phyloP scores from a whole-genome alignment of 2,888 invertebrate species.

The Mythimna ferrago region DNA sequence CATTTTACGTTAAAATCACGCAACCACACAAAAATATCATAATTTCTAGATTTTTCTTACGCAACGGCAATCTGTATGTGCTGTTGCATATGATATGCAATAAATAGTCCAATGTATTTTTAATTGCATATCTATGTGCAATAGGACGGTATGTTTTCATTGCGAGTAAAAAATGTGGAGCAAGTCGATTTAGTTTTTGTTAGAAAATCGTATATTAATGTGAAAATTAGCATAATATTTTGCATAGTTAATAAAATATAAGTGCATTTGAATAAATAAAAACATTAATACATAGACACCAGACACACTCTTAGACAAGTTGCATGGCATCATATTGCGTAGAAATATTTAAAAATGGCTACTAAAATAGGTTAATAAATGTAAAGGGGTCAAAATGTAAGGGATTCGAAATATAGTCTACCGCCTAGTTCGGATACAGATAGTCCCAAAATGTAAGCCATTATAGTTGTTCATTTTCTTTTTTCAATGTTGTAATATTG shows the following conservation, averaged over 20 bases:
- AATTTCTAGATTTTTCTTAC: slow-evolving; percentile 50
- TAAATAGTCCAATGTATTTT: slow-evolving; percentile 53
- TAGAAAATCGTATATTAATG: slow-evolving; percentile 9
- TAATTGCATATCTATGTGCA: slow-evolving; percentile 57
- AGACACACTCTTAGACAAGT: no score
- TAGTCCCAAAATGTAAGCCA: no score
- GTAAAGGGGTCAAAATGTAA: no score
- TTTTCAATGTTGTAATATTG: no score
- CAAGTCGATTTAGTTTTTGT: slow-evolving; percentile 11
- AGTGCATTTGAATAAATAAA: not conserved
- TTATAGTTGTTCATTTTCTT: no score
- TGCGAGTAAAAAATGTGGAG: slow-evolving; percentile 25
- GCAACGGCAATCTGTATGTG: slow-evolving; percentile 43
- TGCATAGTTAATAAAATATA: not conserved
- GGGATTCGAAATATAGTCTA: no score
- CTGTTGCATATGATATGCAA: slow-evolving; percentile 50
- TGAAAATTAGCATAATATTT: not conserved
- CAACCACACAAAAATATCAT: slow-evolving; percentile 32
- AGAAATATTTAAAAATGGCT: no score
- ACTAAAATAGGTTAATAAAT: no score
- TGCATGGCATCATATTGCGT: no score
- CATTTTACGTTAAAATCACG: slow-evolving; percentile 59
- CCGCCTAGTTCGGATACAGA: no score
- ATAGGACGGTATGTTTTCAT: slow-evolving; percentile 22
- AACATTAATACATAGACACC: no score